Evolutionary conservation across 1,140 invertebrate species (phyloP), one percentile per base, ranked within the genome.

Genomic region (Temnothorax longispinosus): DNA sequence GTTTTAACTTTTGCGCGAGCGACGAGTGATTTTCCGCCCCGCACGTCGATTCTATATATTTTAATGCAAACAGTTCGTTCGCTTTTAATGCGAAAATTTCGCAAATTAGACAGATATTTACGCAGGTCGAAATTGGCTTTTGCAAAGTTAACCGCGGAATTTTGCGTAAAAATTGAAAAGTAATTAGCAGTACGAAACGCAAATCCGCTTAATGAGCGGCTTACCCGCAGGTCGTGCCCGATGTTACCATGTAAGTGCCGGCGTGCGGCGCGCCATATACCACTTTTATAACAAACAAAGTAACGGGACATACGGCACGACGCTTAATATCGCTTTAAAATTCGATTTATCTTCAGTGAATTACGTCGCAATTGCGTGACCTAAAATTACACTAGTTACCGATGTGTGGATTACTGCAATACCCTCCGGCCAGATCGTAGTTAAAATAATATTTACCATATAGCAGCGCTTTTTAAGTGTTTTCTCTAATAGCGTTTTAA

Each of bases 131-230:
- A 84, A 84, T 75, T 62, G 13, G 54, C 41, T 74, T 32, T 35
- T 11, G 32, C 41, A 3, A 35, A 18, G 47, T 8, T n/a, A 13
- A 11, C 13, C 7, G 4, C 11, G 0, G 2, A 54, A 52, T 54
- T 62, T 54, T 78, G 71, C 77, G 69, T 64, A 87, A 90, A 72
- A 91, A 91, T 91, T 78, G 85, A 69, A 89, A 91, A 89, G 82
- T 91, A 88, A 91, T 91, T 91, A 91, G 86, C 74, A 62, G 69
- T 75, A 56, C 74, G 67, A 84, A 84, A 74, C 77, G 60, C 47
- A 86, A 90, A 89, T 88, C 74, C 72, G 60, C 56, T 80, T 91
- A 91, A 89, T 84, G 86, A 91, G 75, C 69, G 60, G 52, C 47
- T 80, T 77, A 58, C 11, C 10, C 18, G 27, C n/a, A 27, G n/a